Conservation (phyloP, 2,888 invertebrate genomes). For the Iselma pallidipennis region DNA sequence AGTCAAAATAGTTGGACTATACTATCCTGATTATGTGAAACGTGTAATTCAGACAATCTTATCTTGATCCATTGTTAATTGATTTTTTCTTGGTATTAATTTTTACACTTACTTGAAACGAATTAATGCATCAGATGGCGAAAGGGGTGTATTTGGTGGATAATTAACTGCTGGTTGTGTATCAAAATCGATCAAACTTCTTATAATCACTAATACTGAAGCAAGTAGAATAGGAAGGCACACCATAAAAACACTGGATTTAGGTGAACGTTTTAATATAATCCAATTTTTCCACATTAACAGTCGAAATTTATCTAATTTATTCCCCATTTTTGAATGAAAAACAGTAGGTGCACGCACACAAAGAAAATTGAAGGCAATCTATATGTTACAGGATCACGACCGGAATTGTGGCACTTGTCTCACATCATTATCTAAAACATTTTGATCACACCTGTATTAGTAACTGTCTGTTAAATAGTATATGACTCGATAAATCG, state of each 20-base stretch:
- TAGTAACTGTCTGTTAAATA: too few relatives aligned
- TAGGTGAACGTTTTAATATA: slow-evolving; percentile 71
- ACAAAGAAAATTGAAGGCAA: too few relatives aligned
- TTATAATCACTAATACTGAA: slow-evolving; percentile 49
- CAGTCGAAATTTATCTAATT: slow-evolving; percentile 60
- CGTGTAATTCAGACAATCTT: too few relatives aligned
- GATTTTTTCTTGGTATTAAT: neutral
- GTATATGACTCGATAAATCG: too few relatives aligned
- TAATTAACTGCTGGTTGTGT: neutral
- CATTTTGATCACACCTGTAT: too few relatives aligned
- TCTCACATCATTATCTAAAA: too few relatives aligned
- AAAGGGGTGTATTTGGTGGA: neutral
- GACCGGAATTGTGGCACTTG: too few relatives aligned
- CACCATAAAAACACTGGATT: slow-evolving; percentile 69
- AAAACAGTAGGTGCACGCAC: too few relatives aligned
- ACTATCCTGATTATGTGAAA: too few relatives aligned
- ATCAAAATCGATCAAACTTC: slow-evolving; percentile 3
- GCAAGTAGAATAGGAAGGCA: slow-evolving; percentile 66
- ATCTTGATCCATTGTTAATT: neutral
- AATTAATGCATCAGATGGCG: neutral
- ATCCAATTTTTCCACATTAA: slow-evolving; percentile 83
- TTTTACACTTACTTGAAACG: neutral
- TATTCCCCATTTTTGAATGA: slow-evolving; percentile 16
- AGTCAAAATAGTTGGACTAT: too few relatives aligned
- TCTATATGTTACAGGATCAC: too few relatives aligned